Percentiles rank a stretch among this genome's conserved stretches.
Evolutionary conservation across 2,888 invertebrate species (phyloP).

Genomic region (Apamea anceps): DNA sequence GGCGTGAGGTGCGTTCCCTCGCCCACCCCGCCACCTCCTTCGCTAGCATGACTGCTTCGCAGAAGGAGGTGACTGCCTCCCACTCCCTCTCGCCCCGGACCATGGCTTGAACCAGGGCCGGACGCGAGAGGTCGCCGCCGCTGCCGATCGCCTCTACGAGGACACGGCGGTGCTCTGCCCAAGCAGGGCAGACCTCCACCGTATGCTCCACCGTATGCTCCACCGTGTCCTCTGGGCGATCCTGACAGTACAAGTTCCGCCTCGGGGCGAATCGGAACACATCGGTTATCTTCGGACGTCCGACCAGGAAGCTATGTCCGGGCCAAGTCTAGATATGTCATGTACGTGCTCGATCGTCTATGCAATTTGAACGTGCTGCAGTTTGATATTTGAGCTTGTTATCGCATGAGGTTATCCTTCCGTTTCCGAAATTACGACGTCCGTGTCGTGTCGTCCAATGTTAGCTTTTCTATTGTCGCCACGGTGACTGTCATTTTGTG

Average conservation of each 20-base stretch:
- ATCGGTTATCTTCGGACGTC: conserved; percentile 51
- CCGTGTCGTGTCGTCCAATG: conserved; percentile 8
- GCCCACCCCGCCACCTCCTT: too few species aligned
- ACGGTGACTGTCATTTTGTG: conserved; percentile 10
- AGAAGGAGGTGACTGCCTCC: too few species aligned
- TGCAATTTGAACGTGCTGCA: conserved; percentile 22
- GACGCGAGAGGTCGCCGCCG: too few species aligned
- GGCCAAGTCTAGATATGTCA: conserved; percentile 30
- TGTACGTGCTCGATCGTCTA: conserved; percentile 29
- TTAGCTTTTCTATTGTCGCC: not conserved
- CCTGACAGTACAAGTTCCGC: not conserved
- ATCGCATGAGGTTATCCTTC: conserved; percentile 20
- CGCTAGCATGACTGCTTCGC: too few species aligned
- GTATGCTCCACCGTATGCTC: too few species aligned
- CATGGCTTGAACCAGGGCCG: too few species aligned
- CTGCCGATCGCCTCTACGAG: too few species aligned
- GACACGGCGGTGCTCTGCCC: too few species aligned
- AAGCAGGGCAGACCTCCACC: too few species aligned
- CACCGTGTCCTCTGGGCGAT: too few species aligned
- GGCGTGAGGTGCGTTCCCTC: too few species aligned
- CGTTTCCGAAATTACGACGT: conserved; percentile 24
- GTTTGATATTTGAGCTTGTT: conserved; percentile 34
- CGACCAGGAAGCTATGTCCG: conserved; percentile 22
- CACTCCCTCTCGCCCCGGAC: too few species aligned
- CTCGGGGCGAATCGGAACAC: conserved; percentile 27